Evolutionary conservation across 2,797 vertebrate genomes (phyloP).

Genomic region (Rallus crepitans): DNA sequence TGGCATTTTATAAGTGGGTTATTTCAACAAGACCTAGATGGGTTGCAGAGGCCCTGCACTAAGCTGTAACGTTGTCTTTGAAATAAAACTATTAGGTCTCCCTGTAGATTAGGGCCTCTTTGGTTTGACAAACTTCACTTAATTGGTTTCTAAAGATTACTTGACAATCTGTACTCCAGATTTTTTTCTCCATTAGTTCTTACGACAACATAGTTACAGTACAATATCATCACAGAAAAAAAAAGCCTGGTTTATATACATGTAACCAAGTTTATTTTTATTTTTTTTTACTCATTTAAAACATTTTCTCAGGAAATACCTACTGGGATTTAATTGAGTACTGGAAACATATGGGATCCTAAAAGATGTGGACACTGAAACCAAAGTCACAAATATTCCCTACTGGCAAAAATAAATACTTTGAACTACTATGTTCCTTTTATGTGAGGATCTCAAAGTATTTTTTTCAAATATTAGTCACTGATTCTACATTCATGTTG

Average conservation of each 20-base stretch:
- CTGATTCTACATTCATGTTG: background rate
- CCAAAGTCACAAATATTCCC: slow-evolving; percentile 5
- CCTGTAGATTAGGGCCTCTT: background rate
- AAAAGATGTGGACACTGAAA: background rate
- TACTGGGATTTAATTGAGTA: background rate
- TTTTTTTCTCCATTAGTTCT: background rate
- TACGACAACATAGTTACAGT: background rate
- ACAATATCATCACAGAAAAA: background rate
- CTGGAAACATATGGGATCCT: background rate
- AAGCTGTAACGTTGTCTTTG: slow-evolving; percentile 17
- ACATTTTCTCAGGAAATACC: slow-evolving; percentile 20
- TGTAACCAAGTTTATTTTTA: background rate
- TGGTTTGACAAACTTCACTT: background rate
- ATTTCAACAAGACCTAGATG: slow-evolving; percentile 45
- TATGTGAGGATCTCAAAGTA: background rate
- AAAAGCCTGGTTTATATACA: background rate
- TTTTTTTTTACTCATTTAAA: background rate
- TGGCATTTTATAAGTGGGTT: slow-evolving; percentile 35
- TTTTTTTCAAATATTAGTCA: background rate
- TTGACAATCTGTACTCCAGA: background rate
- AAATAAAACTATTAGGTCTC: slow-evolving; percentile 31
- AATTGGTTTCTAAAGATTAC: slow-evolving; percentile 31
- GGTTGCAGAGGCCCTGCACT: slow-evolving; percentile 3
- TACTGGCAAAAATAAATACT: background rate
- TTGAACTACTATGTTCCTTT: background rate